Conservation (phyloP, 2,888 invertebrate species). For the Gisinianus flammeolus region DNA sequence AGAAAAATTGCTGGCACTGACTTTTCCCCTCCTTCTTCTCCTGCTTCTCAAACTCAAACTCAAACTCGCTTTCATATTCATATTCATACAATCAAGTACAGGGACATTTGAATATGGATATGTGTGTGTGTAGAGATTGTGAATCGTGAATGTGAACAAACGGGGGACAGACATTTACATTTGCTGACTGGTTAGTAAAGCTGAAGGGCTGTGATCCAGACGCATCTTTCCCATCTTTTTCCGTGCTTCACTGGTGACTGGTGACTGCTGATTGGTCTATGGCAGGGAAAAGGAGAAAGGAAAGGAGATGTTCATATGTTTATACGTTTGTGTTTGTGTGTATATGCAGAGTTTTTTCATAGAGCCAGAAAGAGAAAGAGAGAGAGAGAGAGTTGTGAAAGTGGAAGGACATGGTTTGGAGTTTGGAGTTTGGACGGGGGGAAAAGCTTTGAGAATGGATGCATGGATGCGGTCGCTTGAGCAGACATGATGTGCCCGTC, state of each 20-base stretch:
- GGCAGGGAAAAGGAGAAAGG: background rate
- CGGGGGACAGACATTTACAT: background rate
- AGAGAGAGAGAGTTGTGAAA: background rate
- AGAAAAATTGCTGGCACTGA: slow-evolving; percentile 22
- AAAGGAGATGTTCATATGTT: background rate
- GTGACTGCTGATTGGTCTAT: no score
- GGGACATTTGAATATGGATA: background rate
- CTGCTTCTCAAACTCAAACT: no score
- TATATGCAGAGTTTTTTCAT: background rate
- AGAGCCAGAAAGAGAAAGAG: background rate
- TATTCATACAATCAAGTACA: no score
- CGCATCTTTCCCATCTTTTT: background rate
- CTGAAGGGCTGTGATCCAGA: slow-evolving; percentile 20
- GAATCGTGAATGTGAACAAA: background rate
- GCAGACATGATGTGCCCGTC: slow-evolving; percentile 44
- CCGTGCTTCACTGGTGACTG: background rate
- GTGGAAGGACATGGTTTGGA: background rate
- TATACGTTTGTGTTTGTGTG: background rate
- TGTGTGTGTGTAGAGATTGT: background rate
- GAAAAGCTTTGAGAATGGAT: slow-evolving; percentile 3
- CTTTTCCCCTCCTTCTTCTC: background rate
- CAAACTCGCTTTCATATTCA: no score
- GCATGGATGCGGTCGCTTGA: slow-evolving; percentile 40
- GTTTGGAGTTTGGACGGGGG: background rate
- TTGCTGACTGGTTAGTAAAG: slow-evolving; percentile 13